Evolutionary conservation across 2,113 vertebrate species (phyloP).

Genomic region (Eidolon helvum): DNA sequence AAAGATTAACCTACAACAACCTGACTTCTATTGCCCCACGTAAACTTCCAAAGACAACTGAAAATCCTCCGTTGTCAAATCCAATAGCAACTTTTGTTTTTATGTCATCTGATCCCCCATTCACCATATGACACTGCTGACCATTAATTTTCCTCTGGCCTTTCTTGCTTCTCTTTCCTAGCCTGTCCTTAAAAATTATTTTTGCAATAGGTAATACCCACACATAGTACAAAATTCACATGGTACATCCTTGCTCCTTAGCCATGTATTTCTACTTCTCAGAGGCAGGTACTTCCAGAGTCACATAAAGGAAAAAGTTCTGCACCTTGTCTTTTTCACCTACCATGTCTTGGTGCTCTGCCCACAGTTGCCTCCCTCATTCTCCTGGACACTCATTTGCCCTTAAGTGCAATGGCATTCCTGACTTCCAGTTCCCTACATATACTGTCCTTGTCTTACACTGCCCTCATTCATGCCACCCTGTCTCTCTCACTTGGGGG

Average conservation of each 20-base stretch:
- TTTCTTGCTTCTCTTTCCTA: background rate
- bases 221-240: background rate
- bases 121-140: background rate
- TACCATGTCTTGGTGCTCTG: background rate
- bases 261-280: background rate
- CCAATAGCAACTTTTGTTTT: background rate
- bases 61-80: background rate
- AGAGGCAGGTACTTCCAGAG: background rate
- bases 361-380: background rate
- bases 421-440: too few relatives aligned
- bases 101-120: background rate
- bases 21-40: background rate
- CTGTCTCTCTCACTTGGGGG: background rate
- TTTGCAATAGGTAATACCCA: background rate
- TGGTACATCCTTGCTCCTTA: background rate
- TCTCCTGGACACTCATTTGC: background rate
- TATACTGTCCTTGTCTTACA: rapidly evolving
- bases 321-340: background rate
- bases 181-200: background rate
- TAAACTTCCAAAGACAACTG: background rate
- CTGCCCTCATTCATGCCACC: background rate
- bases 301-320: background rate
- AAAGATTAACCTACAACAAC: background rate
- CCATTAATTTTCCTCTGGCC: background rate
- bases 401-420: background rate